These are phyloP conservation scores for Drosophila quasianomalipes DNA, from an alignment of 2,888 invertebrate species.

Conservation along the genomic window DNA sequence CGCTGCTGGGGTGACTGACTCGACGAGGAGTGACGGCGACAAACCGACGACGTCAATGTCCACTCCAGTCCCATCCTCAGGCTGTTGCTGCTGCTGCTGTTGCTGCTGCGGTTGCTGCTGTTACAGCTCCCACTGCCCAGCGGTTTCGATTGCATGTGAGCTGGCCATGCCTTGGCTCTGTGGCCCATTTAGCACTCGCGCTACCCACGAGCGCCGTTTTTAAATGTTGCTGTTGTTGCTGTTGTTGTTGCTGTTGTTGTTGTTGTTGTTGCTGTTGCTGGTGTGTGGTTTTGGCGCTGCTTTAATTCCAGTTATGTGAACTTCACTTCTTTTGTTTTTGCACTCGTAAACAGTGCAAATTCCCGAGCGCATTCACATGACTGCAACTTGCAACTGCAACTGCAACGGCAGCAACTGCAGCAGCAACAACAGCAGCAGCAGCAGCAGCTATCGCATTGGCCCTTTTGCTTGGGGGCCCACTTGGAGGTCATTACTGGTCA, in stretches of 20 bases:
- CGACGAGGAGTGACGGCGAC: slow-evolving; percentile 59
- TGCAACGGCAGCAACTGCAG: slow-evolving; percentile 24
- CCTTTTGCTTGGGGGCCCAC: slow-evolving; percentile 45
- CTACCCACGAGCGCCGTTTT: slow-evolving; percentile 72
- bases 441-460: slow-evolving; percentile 43
- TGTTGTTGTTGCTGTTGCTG: slow-evolving; percentile 41
- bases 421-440: slow-evolving; percentile 4
- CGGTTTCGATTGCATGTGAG: slow-evolving; percentile 74
- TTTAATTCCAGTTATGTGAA: slow-evolving; percentile 81
- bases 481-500: slow-evolving; percentile 75
- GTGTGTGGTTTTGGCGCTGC: slow-evolving; percentile 68
- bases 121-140: slow-evolving; percentile 50
- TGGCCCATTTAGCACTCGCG: slow-evolving; percentile 75
- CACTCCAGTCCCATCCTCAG: slow-evolving; percentile 55
- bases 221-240: slow-evolving; percentile 48
- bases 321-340: slow-evolving; percentile 71
- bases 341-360: slow-evolving; percentile 70
- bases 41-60: slow-evolving; percentile 64
- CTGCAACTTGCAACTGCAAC: slow-evolving; percentile 39
- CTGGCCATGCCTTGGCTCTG: slow-evolving; percentile 39
- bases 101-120: slow-evolving; percentile 24
- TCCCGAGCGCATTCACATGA: slow-evolving; percentile 74
- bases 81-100: slow-evolving; percentile 33
- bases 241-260: slow-evolving; percentile 28
- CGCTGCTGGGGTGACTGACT: slow-evolving; percentile 57